Base-by-base conservation (phyloP, 2,888 invertebrate genomes). In the Megastigmus dorsalis region DNA sequence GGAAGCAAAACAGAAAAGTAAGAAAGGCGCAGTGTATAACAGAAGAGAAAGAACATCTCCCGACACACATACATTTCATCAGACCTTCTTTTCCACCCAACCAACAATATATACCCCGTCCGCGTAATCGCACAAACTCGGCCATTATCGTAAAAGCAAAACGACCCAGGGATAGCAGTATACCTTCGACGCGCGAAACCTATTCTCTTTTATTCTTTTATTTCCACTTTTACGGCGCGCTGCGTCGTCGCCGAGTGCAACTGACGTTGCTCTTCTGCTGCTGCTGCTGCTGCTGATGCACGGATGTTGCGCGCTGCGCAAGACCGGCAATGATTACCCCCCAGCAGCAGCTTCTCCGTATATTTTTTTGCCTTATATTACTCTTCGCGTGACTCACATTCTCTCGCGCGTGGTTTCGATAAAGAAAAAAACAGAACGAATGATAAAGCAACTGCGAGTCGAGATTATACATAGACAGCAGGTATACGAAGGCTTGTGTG, bases 111-210 rank as follows among this genome's bases (percentile, higher is more conserved):
- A 10, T 23, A 7, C n/a, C n/a, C n/a, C n/a, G n/a, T n/a, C n/a
- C n/a, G 9, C 52, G 63, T 36, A 63, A 38, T 50, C 59, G 59
- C 50, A 18, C 28, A 63, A 55, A 50, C 15, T 23, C 36, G 10
- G 38, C 36, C 38, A 55, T 67, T 48, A 48, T 62, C 73, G 73
- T 74, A 74, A 74, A 72, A 54, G 15, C 41, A 62, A 45, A 55
- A 62, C 50, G 63, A 59, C 38, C 62, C 30, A 2, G 59, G 38
- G 5, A 36, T 38, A 15, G n/a, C 41, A n/a, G n/a, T n/a, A n/a
- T 26, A 13, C 36, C n/a, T 9, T 26, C 15, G 23, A 38, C 38
- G 33, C 54, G 54, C 26, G 7, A 9, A 15, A 1, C 41, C 4
- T 18, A 43, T 41, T 13, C 13, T 20, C 13, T 18, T 54, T 43